Evolutionary conservation across 1,140 invertebrate genomes (phyloP), one percentile per base, ranked within the genome.

Genomic region (Aplysia californica): DNA sequence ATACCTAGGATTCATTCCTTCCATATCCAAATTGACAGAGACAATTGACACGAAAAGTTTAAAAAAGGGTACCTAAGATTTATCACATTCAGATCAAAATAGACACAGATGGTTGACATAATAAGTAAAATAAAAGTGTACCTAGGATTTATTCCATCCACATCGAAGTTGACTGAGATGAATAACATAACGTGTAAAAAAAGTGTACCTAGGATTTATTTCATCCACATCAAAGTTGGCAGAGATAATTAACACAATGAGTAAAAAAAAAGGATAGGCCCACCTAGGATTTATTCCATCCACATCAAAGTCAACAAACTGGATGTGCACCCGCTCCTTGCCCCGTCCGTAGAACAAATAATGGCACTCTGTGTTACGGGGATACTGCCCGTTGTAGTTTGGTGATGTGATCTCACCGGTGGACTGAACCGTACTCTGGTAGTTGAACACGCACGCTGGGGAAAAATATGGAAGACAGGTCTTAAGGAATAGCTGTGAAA

Each of bases 301-400:
- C 15, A 86, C 84, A 59, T 84, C 82, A 77, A 83, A 82, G n/a
- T 78, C 77, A 26, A 78, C 69, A 61, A 83, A 82, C 29, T 68
- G 44, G 39, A 85, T 92, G 81, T 94, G 93, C 59, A 98, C 94
- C 80, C 94, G 93, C 86, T 98, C 95, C 70, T 93, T 93, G 65
- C 91, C 90, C 29, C 92, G 92, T 20, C 96, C 97, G 85, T 96
- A 93, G 89, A 98, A 98, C 87, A 96, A 96, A 88, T 97, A 98
- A 90, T 98, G 95, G 87, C 97, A 98, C 86, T 97, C 95, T 0
- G 96, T 96, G 87, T 97, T 94, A 77, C 96, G 91, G 0, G 96
- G 96, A 90, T 98, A 98, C 36, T 93, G 93, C 6, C 97, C 97
- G 0, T 96, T 97, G 86, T 95, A 97, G 90, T 98, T 98, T 0